A percentile compares a stretch with the other conserved stretches of the same genome.
These are phyloP conservation scores for Trilocha varians DNA, from an alignment of 2,888 invertebrate genomes.

Conservation along the genomic window DNA sequence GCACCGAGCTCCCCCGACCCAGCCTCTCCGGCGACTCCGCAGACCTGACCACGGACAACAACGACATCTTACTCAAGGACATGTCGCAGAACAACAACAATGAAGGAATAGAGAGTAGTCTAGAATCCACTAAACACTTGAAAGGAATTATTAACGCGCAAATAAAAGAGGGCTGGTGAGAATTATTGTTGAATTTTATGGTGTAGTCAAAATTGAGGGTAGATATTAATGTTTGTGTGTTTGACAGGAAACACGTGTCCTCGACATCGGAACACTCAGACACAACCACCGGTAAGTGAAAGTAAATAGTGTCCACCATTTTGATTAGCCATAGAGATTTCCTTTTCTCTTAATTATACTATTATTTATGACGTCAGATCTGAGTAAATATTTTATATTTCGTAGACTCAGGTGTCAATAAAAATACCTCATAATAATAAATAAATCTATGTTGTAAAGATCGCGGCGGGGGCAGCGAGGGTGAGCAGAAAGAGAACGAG, in stretches of 20 bases:
- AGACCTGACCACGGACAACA: conserved; percentile 16
- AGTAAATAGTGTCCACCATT: too few relatives aligned
- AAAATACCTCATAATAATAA: too few relatives aligned
- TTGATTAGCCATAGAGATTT: too few relatives aligned
- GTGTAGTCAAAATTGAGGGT: too few relatives aligned
- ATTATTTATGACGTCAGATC: too few relatives aligned
- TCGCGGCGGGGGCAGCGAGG: conserved; percentile 9
- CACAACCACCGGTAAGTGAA: conserved; percentile 32
- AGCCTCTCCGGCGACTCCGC: conserved; percentile 29
- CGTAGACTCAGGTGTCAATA: too few relatives aligned
- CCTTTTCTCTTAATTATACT: too few relatives aligned
- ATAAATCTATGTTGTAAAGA: conserved; percentile 17
- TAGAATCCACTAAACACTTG: conserved; percentile 67
- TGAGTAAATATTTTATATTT: too few relatives aligned
- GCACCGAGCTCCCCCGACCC: conserved; percentile 22
- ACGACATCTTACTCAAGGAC: conserved; percentile 18
- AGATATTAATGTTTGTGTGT: conserved; percentile 3
- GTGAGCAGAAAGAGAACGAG: conserved; percentile 17
- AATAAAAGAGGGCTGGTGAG: conserved; percentile 57
- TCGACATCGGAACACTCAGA: conserved; percentile 52
- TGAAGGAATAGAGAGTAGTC: conserved; percentile 27
- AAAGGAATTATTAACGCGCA: conserved; percentile 74
- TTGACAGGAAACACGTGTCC: conserved; percentile 38
- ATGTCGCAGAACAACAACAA: conserved; percentile 19
- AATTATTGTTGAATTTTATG: not conserved